Base-by-base conservation (phyloP, 2,113 vertebrate species). In the Helogale parvula region DNA sequence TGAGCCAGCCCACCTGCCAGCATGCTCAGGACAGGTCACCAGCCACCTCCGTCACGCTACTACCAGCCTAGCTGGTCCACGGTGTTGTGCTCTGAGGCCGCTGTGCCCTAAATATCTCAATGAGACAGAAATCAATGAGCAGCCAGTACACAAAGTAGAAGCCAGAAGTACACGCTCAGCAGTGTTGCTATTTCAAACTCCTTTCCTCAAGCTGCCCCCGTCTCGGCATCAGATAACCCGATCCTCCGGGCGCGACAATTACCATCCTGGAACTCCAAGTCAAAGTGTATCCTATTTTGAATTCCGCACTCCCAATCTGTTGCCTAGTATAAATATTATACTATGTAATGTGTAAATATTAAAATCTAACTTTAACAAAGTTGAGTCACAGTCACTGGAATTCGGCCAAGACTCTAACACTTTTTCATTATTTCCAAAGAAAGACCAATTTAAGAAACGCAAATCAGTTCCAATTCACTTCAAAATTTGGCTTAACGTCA, bases 391-490 rank as follows among this genome's bases (percentile, higher is more conserved):
- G 97, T 97, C 96, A 94, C 52, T 98, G 98, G 98, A 98, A 94
- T 92, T 93, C 96, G 83, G 97, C 98, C 98, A 98, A 97, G 95
- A 97, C 71, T 95, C 81, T 97, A 98, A 98, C 89, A 98, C 94
- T 98, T 97, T 98, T 98, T 97, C 95, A 97, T 98, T 98, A 98
- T 99, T 98, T 98, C 96, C 92, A 98, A 98, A 97, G 97, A 97
- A 82, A 98, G 98, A 98, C 93, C 98, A 97, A 95, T 98, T 98
- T 98, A 98, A 98, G 98, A 98, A 98, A 98, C 94, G 96, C 97
- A 98, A 98, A 97, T 97, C 98, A 98, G 97, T 88, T 98, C 98
- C 97, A 97, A 98, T 96, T 97, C 97, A 97, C 92, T 98, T 98
- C 97, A 98, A 98, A 98, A 98, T 97, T 96, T 98, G 98, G 97